Percentiles rank a stretch among this genome's conserved stretches.
Evolutionary conservation across 2,888 invertebrate genomes (phyloP).

Genomic region (Cheilosia grossa): DNA sequence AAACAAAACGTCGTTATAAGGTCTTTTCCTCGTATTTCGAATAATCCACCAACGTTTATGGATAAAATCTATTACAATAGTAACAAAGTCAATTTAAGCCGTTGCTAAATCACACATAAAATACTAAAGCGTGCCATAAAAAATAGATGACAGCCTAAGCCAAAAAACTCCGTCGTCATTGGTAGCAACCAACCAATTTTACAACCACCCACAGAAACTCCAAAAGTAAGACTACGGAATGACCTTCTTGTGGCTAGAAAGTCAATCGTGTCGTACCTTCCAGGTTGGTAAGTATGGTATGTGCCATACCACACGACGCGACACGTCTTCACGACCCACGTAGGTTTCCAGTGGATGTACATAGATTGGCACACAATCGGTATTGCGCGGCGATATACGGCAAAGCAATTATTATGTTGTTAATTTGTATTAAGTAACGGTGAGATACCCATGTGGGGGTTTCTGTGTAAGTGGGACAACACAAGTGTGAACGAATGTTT

Average conservation of each 20-base stretch:
- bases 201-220: not conserved
- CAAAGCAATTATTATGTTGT: conserved; percentile 39
- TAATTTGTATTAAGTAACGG: conserved; percentile 67
- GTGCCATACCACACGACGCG: not conserved
- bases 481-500: conserved; percentile 33
- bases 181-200: not conserved
- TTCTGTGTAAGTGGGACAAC: conserved; percentile 69
- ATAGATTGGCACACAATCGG: conserved; percentile 28
- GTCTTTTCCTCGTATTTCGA: not conserved
- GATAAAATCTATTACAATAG: not conserved
- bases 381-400: conserved; percentile 31
- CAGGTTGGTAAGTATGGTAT: conserved; percentile 4
- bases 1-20: conserved; percentile 10
- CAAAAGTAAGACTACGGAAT: conserved; percentile 37
- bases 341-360: conserved; percentile 7
- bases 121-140: conserved; percentile 42
- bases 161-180: not conserved
- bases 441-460: conserved; percentile 58
- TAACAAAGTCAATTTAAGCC: conserved; percentile 12
- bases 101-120: conserved; percentile 23
- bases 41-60: not conserved
- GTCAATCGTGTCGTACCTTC: conserved; percentile 13
- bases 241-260: conserved; percentile 63
- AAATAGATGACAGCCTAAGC: conserved; percentile 9
- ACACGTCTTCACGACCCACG: conserved; percentile 27